phyloP scores from a whole-genome alignment of 2,888 invertebrate genomes.

The Nebria salina region DNA sequence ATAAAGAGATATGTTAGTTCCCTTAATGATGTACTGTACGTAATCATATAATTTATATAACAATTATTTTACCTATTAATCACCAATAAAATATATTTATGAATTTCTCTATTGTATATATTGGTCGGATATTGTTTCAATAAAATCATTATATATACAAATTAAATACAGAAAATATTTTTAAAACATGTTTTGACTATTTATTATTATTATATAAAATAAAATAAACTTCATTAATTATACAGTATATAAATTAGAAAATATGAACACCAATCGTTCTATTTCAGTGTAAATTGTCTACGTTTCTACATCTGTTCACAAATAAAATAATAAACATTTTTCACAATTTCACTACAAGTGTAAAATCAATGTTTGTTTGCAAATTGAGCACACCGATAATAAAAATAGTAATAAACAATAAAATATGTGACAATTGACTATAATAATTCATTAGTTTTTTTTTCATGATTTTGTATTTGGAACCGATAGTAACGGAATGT shows the following conservation, averaged over 20 bases:
- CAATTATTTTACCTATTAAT: slow-evolving; percentile 42
- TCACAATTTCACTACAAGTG: slow-evolving; percentile 24
- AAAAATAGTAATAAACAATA: slow-evolving; percentile 8
- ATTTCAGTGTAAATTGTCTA: slow-evolving; percentile 21
- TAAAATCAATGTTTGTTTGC: not conserved
- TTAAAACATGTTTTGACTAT: slow-evolving; percentile 28
- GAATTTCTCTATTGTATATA: slow-evolving; percentile 38
- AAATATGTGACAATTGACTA: slow-evolving; percentile 7
- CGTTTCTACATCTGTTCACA: not conserved
- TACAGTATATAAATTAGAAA: slow-evolving; percentile 30
- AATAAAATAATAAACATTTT: slow-evolving; percentile 35
- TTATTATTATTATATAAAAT: slow-evolving; percentile 30
- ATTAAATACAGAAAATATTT: slow-evolving; percentile 32
- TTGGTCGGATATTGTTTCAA: slow-evolving; percentile 46
- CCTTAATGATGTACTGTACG: slow-evolving; percentile 32
- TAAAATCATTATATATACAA: slow-evolving; percentile 41
- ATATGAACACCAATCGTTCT: slow-evolving; percentile 26
- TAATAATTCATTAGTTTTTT: not conserved
- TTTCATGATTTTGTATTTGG: slow-evolving; percentile 33
- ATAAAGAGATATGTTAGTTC: slow-evolving; percentile 43
- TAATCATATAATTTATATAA: slow-evolving; percentile 38
- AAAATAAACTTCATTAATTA: slow-evolving; percentile 26
- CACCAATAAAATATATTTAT: slow-evolving; percentile 46
- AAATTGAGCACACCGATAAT: slow-evolving; percentile 25
- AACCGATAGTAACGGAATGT: slow-evolving; percentile 44